phyloP scores from a whole-genome alignment of 1,140 invertebrate species.

The Acyrthosiphon pisum region DNA sequence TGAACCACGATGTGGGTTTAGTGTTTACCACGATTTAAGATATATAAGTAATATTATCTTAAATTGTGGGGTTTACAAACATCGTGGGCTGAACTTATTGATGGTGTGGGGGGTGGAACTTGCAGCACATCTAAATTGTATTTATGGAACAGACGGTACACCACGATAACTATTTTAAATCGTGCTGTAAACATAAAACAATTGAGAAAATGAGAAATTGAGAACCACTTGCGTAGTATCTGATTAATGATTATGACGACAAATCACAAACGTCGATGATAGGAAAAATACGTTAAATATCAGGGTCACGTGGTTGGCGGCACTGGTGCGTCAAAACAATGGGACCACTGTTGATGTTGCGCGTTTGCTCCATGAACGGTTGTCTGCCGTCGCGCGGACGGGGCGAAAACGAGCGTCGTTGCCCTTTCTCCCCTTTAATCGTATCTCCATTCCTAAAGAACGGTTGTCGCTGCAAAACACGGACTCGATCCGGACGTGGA shows the following conservation, averaged over 20 bases:
- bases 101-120: too few relatives aligned
- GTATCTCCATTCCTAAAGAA: background rate
- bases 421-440: background rate
- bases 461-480: background rate
- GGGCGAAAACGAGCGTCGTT: background rate
- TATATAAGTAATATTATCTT: too few relatives aligned
- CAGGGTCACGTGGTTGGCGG: background rate
- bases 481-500: background rate
- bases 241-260: background rate
- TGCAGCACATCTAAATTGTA: too few relatives aligned
- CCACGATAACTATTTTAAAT: too few relatives aligned
- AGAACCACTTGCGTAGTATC: background rate
- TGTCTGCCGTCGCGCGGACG: background rate
- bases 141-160: too few relatives aligned
- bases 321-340: conserved; percentile 21
- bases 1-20: too few relatives aligned
- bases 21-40: too few relatives aligned
- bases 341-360: background rate
- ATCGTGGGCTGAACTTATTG: too few relatives aligned
- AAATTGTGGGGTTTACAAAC: too few relatives aligned
- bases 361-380: conserved; percentile 1
- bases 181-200: too few relatives aligned
- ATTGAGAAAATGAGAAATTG: too few relatives aligned
- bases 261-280: background rate
- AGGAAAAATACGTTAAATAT: conserved; percentile 37